These are phyloP conservation scores for Apodemia zela DNA, from an alignment of 2,888 invertebrate species.

Conservation along the genomic window DNA sequence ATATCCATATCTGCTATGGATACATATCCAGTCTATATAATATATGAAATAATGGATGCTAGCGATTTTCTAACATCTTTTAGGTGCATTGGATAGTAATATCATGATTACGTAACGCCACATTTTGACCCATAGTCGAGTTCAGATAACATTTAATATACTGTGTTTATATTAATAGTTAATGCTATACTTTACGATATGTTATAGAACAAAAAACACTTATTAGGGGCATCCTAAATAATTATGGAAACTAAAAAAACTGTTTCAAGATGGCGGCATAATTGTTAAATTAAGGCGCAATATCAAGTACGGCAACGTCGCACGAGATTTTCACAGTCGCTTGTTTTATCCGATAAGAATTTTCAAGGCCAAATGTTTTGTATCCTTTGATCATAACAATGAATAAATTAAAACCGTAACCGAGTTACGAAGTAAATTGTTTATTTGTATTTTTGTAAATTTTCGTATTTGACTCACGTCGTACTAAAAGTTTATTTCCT, in stretches of 20 bases:
- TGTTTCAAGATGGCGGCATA: constrained; percentile 61
- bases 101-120: constrained; percentile 35
- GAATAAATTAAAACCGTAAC: constrained; percentile 42
- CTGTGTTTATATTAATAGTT: not conserved
- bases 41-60: constrained; percentile 41
- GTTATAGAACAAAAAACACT: not conserved
- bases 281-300: constrained; percentile 70
- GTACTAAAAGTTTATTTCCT: not conserved
- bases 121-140: constrained; percentile 3
- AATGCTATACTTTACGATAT: not conserved
- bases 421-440: constrained; percentile 12
- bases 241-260: constrained; percentile 38
- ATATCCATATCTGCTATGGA: constrained; percentile 47
- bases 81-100: constrained; percentile 25
- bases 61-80: constrained; percentile 38
- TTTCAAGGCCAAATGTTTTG: constrained; percentile 71
- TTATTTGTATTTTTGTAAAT: constrained; percentile 5
- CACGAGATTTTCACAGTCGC: constrained; percentile 48
- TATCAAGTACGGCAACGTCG: constrained; percentile 72
- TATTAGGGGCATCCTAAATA: constrained; percentile 6
- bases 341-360: constrained; percentile 67
- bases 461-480: constrained; percentile 17
- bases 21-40: constrained; percentile 38
- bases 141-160: not conserved
- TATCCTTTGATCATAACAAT: constrained; percentile 63